phyloP scores from a whole-genome alignment of 1,140 invertebrate genomes.

The Neodiprion fabricii region DNA sequence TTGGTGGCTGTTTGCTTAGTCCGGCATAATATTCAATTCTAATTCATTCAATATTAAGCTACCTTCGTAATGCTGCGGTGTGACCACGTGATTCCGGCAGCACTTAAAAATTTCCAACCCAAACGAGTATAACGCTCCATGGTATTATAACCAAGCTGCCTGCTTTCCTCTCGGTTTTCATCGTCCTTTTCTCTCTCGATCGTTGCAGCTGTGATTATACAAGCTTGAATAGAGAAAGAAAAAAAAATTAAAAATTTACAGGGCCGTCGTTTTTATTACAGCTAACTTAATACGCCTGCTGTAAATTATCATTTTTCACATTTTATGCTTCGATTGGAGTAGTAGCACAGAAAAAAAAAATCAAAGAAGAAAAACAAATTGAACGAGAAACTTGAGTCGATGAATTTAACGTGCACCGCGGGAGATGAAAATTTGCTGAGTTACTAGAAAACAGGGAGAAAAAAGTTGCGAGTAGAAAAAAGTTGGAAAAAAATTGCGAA shows the following conservation, averaged over 20 bases:
- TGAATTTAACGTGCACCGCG: too few relatives aligned
- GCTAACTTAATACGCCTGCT: background rate
- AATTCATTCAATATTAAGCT: constrained; percentile 57
- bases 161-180: background rate
- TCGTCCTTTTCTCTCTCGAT: background rate
- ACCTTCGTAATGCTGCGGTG: constrained; percentile 23
- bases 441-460: too few relatives aligned
- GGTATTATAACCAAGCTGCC: background rate
- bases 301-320: too few relatives aligned
- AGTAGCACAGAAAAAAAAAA: too few relatives aligned
- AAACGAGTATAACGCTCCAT: background rate
- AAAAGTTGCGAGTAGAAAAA: too few relatives aligned
- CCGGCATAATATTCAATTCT: constrained; percentile 60
- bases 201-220: background rate
- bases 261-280: background rate
- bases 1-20: constrained; percentile 51
- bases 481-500: too few relatives aligned
- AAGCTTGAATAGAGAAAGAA: background rate
- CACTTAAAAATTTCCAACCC: background rate
- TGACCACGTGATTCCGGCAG: background rate
- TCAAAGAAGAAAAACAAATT: too few relatives aligned
- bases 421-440: too few relatives aligned
- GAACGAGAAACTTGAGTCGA: too few relatives aligned
- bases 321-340: too few relatives aligned
- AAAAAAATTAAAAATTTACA: background rate